A percentile compares a stretch with the other conserved stretches of the same genome.
phyloP scores from a whole-genome alignment of 2,113 vertebrate genomes.

The Arothron firmamentum region DNA sequence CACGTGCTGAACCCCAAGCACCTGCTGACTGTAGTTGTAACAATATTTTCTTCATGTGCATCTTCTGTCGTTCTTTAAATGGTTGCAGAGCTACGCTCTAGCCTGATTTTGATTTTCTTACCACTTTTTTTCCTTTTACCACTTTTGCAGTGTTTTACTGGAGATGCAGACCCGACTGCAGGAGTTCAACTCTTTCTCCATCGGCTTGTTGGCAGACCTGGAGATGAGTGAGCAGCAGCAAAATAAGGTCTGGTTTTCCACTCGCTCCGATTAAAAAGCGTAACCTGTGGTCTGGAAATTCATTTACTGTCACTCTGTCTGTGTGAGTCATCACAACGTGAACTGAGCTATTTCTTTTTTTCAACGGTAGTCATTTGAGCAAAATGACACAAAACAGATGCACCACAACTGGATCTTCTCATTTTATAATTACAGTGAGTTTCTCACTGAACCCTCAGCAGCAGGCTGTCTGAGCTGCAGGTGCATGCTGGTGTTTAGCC shows the following conservation, averaged over 20 bases:
- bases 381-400: no score
- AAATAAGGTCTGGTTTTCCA: conserved; percentile 65
- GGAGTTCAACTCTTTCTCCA: conserved; percentile 73
- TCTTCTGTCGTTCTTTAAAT: neutral
- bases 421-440: no score
- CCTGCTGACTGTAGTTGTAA: neutral
- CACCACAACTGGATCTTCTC: no score
- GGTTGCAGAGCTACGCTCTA: neutral
- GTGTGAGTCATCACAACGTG: no score
- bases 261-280: neutral
- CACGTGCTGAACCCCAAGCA: neutral
- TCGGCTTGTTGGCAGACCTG: conserved; percentile 72
- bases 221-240: conserved; percentile 75
- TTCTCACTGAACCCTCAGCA: no score
- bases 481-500: no score
- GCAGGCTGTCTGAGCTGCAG: no score
- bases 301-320: no score
- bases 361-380: no score
- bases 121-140: neutral
- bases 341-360: no score
- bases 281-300: no score
- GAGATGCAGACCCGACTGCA: conserved; percentile 80
- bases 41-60: neutral
- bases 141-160: conserved; percentile 69
- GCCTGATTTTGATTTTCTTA: neutral